Base-by-base conservation (phyloP, 2,113 vertebrate species). In the Lipophrys pholis region DNA sequence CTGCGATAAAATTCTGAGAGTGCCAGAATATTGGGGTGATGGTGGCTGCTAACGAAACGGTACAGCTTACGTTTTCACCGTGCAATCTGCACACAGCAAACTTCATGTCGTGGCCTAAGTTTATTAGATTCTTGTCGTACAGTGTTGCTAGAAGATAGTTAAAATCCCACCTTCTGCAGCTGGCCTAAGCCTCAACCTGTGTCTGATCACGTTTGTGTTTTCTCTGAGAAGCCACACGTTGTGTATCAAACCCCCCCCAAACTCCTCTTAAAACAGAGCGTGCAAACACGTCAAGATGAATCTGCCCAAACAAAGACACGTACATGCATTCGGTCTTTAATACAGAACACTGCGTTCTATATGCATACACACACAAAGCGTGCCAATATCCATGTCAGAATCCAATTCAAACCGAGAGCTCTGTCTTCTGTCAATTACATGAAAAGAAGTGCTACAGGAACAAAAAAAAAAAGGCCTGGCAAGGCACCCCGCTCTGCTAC, bases 401-500 rank as follows among this genome's bases (percentile, higher is more conserved):
- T 83, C 56, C 56, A 65, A 76, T 83, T 88, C 30, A 83, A 62
- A 63, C 61, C 64, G 40, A 60, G 66, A 65, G 72, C 67, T 62
- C 69, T 82, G 64, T 73, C 50, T 56, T 76, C 72, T 80, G 74
- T 85, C 77, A 77, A 79, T 65, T 60, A 66, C 66, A 76, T 81
- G 41, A 84, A 84, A 84, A 73, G 57, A 84, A 70, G 46, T 66
- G 67, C 66, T 69, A 40, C 55, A 55, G 68, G 57, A 81, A 89
- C 50, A 30, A 30, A 30, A 30, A 30, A 30, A 81, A 82, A 81
- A 76, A 80, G 64, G 45, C 62, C 82, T 87, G 68, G 82, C 77
- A 77, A 55, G 61, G 54, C 73, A 63, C 58, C 52, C 52, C 15
- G 17, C 82, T 77, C 87, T 90, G 87, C 82, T 82, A 69, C 80